Percentiles rank a stretch among this genome's conserved stretches.
Evolutionary conservation across 2,113 vertebrate species (phyloP).

Genomic region (Aegotheles bennettii): DNA sequence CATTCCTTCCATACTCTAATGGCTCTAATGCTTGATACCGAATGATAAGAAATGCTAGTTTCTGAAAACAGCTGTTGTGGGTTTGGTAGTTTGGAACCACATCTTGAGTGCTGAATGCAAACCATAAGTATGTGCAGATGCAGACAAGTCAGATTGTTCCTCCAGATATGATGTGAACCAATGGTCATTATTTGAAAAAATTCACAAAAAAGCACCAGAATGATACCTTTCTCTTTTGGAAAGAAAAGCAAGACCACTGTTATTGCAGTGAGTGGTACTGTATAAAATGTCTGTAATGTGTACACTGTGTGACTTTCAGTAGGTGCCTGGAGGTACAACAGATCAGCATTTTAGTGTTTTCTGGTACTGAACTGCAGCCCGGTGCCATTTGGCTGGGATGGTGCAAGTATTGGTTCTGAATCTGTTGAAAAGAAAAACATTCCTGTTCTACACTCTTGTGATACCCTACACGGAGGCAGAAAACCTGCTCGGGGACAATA

Average conservation of each 20-base stretch:
- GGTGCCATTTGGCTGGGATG: neutral
- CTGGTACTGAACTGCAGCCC: neutral
- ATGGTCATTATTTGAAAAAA: neutral
- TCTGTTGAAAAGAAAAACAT: neutral
- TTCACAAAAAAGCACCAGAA: neutral
- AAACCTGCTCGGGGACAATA: neutral
- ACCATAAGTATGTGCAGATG: constrained; percentile 8
- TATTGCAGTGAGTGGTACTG: neutral
- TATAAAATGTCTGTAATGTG: neutral
- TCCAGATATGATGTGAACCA: constrained; percentile 28
- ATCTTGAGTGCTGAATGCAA: constrained; percentile 34
- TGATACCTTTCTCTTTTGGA: neutral
- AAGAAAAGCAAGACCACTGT: neutral
- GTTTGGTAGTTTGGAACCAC: constrained; percentile 42
- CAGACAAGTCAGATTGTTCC: constrained; percentile 23
- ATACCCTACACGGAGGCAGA: neutral
- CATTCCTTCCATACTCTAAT: constrained; percentile 54
- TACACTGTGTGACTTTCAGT: neutral
- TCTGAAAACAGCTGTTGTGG: constrained; percentile 60
- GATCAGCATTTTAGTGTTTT: neutral
- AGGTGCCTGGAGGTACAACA: neutral
- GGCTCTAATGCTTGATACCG: constrained; percentile 19
- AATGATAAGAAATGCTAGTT: constrained; percentile 34
- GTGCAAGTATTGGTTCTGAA: neutral
- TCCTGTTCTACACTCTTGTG: neutral